Base-by-base conservation (phyloP, 2,113 vertebrate species). In the Tychaedon coryphoeus region DNA sequence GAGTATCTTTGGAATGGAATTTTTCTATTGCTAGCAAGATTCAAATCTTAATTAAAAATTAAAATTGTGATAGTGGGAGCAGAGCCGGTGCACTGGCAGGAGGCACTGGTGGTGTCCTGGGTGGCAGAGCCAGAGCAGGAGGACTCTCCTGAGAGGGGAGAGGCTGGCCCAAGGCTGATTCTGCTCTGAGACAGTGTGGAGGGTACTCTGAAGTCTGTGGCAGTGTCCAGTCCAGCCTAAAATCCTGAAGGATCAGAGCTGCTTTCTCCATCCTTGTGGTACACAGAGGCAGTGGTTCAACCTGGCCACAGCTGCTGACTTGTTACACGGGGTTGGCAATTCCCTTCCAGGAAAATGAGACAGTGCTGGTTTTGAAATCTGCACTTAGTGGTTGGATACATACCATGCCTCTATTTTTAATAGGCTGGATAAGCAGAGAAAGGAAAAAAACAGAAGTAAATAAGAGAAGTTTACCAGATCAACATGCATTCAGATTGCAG, bases 71-170 rank as follows among this genome's bases (percentile, higher is more conserved):
- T 7, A 4, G 23, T 19, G 34, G 45, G 29, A 74, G 47, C 60
- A 67, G 6, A 1, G 45, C 10, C 0, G 1, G 42, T 2, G 5
- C 0, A 2, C 38, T 1, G 1, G 62, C 3, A 2, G 7, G 7
- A 51, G 47, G 42, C 8, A 8, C 47, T 4, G 22, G 4, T 4
- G 4, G 43, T 17, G 15, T 28, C 12, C 56, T n/a, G 78, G n/a
- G 5, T 4, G 33, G 22, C 57, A 45, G 29, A 7, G 25, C 42
- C 1, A 5, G 33, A 29, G 74, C 51, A 67, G 36, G 9, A 78
- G 18, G 25, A 34, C 53, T 38, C 42, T 74, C 57, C 51, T 8
- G 2, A 34, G n/a, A 19, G 4, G 19, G 3, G 1, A 10, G 31
- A 57, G n/a, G 2, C 31, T 36, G 45, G 54, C 29, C 43, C 47